Conservation (phyloP, 23 tunicate genomes). For the Styela clava region DNA sequence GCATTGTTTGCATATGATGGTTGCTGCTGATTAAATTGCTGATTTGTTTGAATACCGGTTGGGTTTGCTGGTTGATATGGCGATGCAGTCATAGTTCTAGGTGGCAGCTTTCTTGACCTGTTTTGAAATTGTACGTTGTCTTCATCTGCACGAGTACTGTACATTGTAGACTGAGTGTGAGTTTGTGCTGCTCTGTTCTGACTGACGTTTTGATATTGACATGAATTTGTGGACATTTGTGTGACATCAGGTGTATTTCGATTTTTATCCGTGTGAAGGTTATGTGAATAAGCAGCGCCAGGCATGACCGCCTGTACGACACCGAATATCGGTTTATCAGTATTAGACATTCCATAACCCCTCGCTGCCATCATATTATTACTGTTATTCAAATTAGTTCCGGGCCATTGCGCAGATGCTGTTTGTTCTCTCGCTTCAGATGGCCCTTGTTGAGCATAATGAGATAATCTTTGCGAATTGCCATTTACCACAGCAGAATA, state of each 20-base stretch:
- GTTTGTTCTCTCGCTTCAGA: neutral
- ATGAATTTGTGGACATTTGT: neutral
- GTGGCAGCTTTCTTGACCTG: neutral
- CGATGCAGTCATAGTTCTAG: neutral
- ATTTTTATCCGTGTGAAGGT: neutral
- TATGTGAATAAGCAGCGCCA: neutral
- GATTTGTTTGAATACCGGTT: neutral
- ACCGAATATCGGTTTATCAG: conserved; percentile 13
- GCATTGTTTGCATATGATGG: neutral
- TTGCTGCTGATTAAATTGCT: conserved; percentile 15
- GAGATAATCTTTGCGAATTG: neutral
- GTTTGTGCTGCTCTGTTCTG: neutral
- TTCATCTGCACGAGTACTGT: neutral
- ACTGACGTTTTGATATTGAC: conserved; percentile 6
- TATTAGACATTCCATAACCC: neutral
- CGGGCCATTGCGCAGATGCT: conserved; percentile 6
- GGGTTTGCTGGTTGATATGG: neutral
- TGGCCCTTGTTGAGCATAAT: neutral
- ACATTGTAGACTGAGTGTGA: neutral
- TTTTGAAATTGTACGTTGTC: neutral
- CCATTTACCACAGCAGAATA: neutral
- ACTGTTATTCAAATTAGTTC: conserved; percentile 21
- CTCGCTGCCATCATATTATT: conserved; percentile 19
- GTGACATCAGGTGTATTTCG: neutral
- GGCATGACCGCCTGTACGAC: neutral